Conservation (phyloP, 2,797 vertebrate genomes). For the Clarias pachynema region DNA sequence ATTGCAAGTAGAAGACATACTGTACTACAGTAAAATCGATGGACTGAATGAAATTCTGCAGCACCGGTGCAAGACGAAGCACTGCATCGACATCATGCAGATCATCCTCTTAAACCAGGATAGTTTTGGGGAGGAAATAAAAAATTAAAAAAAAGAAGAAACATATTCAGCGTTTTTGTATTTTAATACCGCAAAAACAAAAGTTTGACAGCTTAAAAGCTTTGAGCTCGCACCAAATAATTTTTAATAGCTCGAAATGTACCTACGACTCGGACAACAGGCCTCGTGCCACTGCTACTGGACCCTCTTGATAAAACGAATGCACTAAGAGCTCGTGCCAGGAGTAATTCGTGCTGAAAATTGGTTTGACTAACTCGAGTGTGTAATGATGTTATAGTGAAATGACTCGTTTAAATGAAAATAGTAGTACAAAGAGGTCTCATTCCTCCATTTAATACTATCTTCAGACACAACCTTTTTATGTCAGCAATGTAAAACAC, state of each 20-base stretch:
- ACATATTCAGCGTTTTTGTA: not conserved
- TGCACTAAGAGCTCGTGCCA: not conserved
- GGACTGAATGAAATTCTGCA: not conserved
- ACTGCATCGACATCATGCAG: not conserved
- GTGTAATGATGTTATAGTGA: not conserved
- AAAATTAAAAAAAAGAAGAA: not conserved
- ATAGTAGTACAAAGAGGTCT: not conserved
- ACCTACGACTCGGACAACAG: not conserved
- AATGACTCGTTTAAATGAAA: not conserved
- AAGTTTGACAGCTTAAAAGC: not conserved
- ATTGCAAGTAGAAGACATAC: not conserved
- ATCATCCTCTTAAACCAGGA: too few relatives aligned
- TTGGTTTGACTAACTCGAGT: not conserved
- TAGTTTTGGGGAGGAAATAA: not conserved
- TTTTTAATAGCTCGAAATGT: not conserved
- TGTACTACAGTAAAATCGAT: not conserved
- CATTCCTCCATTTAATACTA: not conserved
- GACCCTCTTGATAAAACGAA: not conserved
- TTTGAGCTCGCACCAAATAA: not conserved
- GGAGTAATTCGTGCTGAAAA: constrained; percentile 4
- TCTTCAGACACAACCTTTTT: not conserved
- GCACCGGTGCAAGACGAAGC: not conserved
- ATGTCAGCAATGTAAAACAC: not conserved
- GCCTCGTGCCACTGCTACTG: not conserved
- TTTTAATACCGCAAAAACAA: not conserved